These are phyloP conservation scores for Chloromyia formosa DNA, from an alignment of 2,888 invertebrate genomes.

Conservation along the genomic window DNA sequence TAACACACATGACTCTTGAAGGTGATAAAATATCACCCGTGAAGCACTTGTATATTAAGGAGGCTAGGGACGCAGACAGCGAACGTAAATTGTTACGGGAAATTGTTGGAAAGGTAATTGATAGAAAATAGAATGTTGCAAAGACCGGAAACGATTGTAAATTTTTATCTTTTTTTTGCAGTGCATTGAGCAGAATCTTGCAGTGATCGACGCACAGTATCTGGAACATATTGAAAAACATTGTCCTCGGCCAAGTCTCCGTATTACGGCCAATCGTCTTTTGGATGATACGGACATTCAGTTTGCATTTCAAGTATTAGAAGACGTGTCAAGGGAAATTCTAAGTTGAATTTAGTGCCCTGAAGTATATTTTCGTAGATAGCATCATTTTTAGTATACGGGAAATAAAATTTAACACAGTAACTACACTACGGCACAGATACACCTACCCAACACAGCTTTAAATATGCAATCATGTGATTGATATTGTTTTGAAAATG, in stretches of 20 bases:
- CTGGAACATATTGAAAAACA: constrained; percentile 72
- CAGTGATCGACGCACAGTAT: constrained; percentile 75
- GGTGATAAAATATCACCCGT: constrained; percentile 76
- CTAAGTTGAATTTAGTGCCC: constrained; percentile 50
- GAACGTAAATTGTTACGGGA: constrained; percentile 69
- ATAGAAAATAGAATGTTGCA: background rate
- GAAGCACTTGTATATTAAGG: constrained; percentile 75
- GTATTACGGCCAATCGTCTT: constrained; percentile 74
- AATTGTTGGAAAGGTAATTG: constrained; percentile 68
- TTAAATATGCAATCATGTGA: background rate
- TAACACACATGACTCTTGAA: constrained; percentile 66
- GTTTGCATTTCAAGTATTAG: constrained; percentile 61
- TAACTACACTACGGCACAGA: background rate
- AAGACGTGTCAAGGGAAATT: constrained; percentile 61
- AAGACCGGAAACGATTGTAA: background rate
- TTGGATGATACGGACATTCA: constrained; percentile 72
- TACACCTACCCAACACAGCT: constrained; percentile 1
- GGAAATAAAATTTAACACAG: background rate
- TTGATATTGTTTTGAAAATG: too few species aligned
- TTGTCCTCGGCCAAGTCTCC: constrained; percentile 76
- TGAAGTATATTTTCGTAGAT: background rate
- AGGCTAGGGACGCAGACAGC: constrained; percentile 63
- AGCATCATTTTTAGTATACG: background rate
- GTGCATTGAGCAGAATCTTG: constrained; percentile 74
- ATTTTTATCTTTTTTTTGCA: constrained; percentile 52